A percentile compares a stretch with the other conserved stretches of the same genome.
These are phyloP conservation scores for Elysia crispata DNA, from an alignment of 2,888 invertebrate genomes.

Conservation along the genomic window DNA sequence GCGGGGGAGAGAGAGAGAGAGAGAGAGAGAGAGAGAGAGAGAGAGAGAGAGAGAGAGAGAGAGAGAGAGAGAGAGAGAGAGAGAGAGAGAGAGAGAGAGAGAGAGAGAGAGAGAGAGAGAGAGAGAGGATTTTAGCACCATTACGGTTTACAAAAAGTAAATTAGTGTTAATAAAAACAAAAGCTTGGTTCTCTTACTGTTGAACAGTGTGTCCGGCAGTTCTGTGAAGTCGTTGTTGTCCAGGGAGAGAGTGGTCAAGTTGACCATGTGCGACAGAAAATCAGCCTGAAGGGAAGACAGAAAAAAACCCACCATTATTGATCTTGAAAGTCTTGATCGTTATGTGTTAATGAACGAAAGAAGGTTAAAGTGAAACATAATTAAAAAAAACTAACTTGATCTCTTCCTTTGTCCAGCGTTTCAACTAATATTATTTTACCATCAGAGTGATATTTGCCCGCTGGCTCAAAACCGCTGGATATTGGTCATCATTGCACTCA, in stretches of 20 bases:
- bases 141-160: no score
- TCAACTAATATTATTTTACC: no score
- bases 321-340: no score
- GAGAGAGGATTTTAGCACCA: background rate
- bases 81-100: conserved; percentile 11
- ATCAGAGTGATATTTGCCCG: no score
- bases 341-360: no score
- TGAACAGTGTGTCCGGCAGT: conserved; percentile 52
- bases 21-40: background rate
- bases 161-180: background rate
- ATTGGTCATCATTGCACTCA: no score
- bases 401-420: no score
- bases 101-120: conserved; percentile 19
- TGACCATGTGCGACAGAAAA: conserved; percentile 52
- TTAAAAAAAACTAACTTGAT: no score
- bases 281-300: conserved; percentile 47
- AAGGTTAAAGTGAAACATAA: no score
- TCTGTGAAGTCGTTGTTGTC: conserved; percentile 54
- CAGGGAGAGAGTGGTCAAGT: conserved; percentile 52
- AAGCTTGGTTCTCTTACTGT: conserved; percentile 15
- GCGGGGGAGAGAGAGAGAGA: background rate
- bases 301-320: no score
- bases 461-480: no score
- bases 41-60: background rate
- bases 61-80: background rate